Base-by-base conservation (phyloP, 92 coral and sea anemone genomes). In the Ricordea florida region DNA sequence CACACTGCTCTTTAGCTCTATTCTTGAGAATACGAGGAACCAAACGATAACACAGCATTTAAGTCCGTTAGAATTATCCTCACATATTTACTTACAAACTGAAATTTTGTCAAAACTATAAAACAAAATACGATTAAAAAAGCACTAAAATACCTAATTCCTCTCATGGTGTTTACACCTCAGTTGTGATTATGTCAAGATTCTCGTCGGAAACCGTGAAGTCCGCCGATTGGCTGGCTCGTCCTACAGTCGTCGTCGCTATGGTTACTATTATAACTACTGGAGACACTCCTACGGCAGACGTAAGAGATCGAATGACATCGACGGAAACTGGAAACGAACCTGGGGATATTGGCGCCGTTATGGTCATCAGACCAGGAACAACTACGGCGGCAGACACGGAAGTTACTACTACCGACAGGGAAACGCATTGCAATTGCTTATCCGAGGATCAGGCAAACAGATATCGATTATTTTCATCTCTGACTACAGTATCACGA, bases 401-500 rank as follows among this genome's bases (percentile, higher is more conserved):
- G 60, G 59, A 25, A 29, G 27, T n/a, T n/a, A n/a, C n/a, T n/a
- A n/a, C n/a, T n/a, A n/a, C n/a, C n/a, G n/a, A n/a, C n/a, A n/a
- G n/a, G n/a, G n/a, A n/a, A n/a, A n/a, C n/a, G n/a, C n/a, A n/a
- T n/a, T n/a, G 21, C 38, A 53, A 70, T 25, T 70, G 30, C 18
- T 4, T 23, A 53, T 70, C 31, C 38, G 64, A 4, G 77, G 77
- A 28, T 52, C 77, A 6, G 66, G 77, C 64, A 66, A 70, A 31
- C 44, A 23, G 64, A 27, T 70, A 37, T 24, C 77, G 52, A 70
- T 70, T 1, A 37, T 63, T 13, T 69, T 88, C 40, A 66, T 51
- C 48, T 72, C 89, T 15, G 93, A 88, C 68, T 52, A 47, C 34
- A 57, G 35, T n/a, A 53, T 63, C 13, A 68, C 84, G 26, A 74